phyloP scores from a whole-genome alignment of 2,113 vertebrate species.

The Campylorhamphus procurvoides region DNA sequence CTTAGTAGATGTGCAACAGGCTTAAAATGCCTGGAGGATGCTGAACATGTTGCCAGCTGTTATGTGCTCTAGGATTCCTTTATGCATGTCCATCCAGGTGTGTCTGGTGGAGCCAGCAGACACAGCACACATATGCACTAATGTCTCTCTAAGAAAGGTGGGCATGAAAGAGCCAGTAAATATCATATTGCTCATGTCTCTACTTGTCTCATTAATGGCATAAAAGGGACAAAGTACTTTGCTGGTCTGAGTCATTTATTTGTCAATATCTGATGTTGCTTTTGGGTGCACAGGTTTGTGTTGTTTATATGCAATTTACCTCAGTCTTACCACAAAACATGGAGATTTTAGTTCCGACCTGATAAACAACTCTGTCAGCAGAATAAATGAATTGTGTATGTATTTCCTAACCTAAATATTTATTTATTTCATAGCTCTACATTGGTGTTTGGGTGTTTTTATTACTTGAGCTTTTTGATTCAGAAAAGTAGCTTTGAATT shows the following conservation, averaged over 20 bases:
- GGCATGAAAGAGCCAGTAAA: background rate
- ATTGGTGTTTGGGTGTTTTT: background rate
- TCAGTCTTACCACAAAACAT: background rate
- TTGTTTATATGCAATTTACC: background rate
- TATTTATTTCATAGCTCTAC: background rate
- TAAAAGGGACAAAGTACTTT: background rate
- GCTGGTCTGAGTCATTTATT: background rate
- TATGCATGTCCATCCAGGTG: background rate
- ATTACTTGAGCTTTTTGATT: background rate
- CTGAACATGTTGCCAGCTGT: background rate
- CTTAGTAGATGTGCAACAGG: background rate
- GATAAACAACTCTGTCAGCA: background rate
- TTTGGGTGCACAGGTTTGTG: background rate
- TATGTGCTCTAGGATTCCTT: background rate
- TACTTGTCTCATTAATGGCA: background rate
- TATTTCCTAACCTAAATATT: background rate
- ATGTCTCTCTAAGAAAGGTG: background rate
- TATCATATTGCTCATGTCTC: background rate
- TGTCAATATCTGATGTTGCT: background rate
- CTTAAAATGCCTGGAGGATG: background rate
- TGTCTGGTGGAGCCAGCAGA: background rate
- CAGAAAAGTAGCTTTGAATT: background rate
- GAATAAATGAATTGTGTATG: background rate
- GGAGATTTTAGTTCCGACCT: background rate
- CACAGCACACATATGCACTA: fast-evolving